Conservation (phyloP, 1,140 invertebrate genomes). For the Andrena cerasifolii region DNA sequence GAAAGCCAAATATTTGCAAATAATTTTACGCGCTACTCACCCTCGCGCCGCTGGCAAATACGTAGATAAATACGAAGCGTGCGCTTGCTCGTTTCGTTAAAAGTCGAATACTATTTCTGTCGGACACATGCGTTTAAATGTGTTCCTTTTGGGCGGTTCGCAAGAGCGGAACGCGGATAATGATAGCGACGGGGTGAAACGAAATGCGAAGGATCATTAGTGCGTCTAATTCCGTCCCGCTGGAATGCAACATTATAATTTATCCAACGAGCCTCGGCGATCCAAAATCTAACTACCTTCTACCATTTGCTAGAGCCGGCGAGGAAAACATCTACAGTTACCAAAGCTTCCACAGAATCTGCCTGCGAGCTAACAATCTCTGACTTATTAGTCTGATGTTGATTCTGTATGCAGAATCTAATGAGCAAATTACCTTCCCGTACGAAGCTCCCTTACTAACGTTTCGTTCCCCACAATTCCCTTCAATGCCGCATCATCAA, state of each 20-base stretch:
- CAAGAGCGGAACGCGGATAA: slow-evolving; percentile 59
- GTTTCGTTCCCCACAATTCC: too few relatives aligned
- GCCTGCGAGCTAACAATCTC: too few relatives aligned
- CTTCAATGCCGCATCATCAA: too few relatives aligned
- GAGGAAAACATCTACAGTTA: neutral
- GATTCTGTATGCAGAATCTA: too few relatives aligned
- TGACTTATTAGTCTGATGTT: too few relatives aligned
- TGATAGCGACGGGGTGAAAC: slow-evolving; percentile 50
- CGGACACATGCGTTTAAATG: slow-evolving; percentile 37
- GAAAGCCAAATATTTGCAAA: too few relatives aligned
- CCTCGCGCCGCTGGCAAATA: neutral
- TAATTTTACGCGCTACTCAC: too few relatives aligned
- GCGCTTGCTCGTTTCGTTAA: slow-evolving; percentile 40
- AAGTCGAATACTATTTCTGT: slow-evolving; percentile 58
- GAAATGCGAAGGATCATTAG: slow-evolving; percentile 45
- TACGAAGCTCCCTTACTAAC: too few relatives aligned
- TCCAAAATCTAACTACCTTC: neutral
- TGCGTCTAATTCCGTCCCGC: slow-evolving; percentile 19
- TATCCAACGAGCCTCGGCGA: slow-evolving; percentile 8
- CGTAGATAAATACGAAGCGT: slow-evolving; percentile 16
- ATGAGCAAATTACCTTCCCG: too few relatives aligned
- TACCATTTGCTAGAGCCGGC: neutral
- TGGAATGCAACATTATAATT: slow-evolving; percentile 41
- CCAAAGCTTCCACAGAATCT: neutral
- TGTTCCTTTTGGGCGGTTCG: slow-evolving; percentile 22